Base-by-base conservation (phyloP, 2,888 invertebrate species). In the Caenorhabditis drosophilae region DNA sequence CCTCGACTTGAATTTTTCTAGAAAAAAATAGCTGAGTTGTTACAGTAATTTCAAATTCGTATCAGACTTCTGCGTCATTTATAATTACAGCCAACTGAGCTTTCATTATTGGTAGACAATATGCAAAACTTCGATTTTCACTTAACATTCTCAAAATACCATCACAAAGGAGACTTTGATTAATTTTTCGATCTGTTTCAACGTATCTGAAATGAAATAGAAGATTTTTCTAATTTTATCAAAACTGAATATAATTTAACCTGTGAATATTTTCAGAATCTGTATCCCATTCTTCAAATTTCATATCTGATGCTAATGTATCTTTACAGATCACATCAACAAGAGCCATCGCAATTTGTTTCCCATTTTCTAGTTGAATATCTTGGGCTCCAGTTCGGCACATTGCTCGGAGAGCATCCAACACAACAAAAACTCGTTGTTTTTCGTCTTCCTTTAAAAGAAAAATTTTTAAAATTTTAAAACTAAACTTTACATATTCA, bases 41-140 rank as follows among this genome's bases (percentile, higher is more conserved):
- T n/a, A n/a, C n/a, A n/a, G n/a, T n/a, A n/a, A n/a, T n/a, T n/a
- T n/a, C n/a, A n/a, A n/a, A n/a, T n/a, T n/a, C n/a, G n/a, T n/a
- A n/a, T n/a, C n/a, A n/a, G n/a, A n/a, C n/a, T 15, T 55, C 58
- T 0, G 64, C 48, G 4, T 66, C 66, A 22, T 52, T 60, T 15
- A 75, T 49, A 46, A 73, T 45, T 15, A 57, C 46, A 1, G 67
- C 70, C 22, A 75, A 44, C 18, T 46, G 44, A 6, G 75, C 63
- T 48, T 73, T 75, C 42, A 75, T 45, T 6, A 75, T 53, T 2
- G 75, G 75, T 3, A 75, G 42, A 34, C 61, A 63, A 38, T 52
- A 59, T 41, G 63, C 69, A 25, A 70, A 66, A 41, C 67, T 57
- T 6, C 60, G 67, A 4, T 51, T 53, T 16, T 70, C 69, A 9